Percentiles rank a stretch among this genome's conserved stretches.
phyloP scores from a whole-genome alignment of 2,888 invertebrate species.

The Nasonovia ribisnigri region DNA sequence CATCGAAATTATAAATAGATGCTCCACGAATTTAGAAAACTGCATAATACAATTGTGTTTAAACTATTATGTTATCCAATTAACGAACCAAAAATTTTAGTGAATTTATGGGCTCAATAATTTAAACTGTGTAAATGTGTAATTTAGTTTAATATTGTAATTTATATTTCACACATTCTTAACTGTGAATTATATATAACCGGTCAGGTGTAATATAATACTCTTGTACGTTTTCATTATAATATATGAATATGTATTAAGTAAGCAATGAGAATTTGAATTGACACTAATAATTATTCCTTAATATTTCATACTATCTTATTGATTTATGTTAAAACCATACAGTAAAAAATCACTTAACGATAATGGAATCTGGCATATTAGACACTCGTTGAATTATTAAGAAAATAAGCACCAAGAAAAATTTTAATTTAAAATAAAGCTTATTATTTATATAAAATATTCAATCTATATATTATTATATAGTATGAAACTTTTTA shows the following conservation, averaged over 20 bases:
- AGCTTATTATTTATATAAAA: neutral
- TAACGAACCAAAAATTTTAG: neutral
- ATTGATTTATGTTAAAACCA: neutral
- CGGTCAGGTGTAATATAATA: neutral
- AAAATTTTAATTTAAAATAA: neutral
- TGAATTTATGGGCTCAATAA: neutral
- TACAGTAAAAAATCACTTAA: neutral
- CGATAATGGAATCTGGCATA: neutral
- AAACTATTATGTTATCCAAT: neutral
- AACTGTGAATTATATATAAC: neutral
- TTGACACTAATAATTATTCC: neutral
- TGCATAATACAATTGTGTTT: neutral
- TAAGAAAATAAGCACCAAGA: neutral
- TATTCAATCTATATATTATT: neutral
- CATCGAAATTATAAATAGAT: neutral
- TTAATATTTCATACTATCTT: neutral
- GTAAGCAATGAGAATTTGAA: neutral
- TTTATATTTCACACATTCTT: constrained; percentile 14
- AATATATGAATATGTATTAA: neutral
- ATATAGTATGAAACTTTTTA: neutral
- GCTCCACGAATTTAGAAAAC: neutral
- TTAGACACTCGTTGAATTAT: neutral
- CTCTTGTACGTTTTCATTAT: neutral
- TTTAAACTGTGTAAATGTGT: neutral
- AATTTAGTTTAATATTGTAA: constrained; percentile 17